These are phyloP conservation scores for Muraenolepis orangiensis DNA, from an alignment of 2,797 vertebrate genomes.

Conservation along the genomic window DNA sequence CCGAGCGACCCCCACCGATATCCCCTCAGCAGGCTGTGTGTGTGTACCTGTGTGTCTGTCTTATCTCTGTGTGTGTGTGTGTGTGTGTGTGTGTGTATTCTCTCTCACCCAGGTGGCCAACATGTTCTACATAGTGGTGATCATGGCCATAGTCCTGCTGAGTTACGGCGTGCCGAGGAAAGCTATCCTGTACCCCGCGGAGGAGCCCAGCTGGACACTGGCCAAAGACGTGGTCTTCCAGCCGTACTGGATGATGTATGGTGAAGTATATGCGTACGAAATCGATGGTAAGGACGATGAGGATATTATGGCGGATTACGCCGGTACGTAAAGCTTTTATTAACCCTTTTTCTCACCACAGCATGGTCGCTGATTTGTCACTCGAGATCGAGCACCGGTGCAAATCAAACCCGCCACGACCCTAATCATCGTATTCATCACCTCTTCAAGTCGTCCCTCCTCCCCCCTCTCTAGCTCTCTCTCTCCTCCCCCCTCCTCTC, in stretches of 20 bases:
- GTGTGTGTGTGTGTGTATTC: neutral
- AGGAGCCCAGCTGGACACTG: constrained; percentile 88
- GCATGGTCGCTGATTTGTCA: constrained; percentile 49
- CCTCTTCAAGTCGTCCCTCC: neutral
- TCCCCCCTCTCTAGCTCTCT: neutral
- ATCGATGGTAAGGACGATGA: constrained; percentile 87
- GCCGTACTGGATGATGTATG: constrained; percentile 99
- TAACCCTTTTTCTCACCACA: constrained; percentile 24
- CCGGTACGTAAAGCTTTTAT: constrained; percentile 43
- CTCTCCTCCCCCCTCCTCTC: constrained; percentile 13
- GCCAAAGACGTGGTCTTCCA: constrained; percentile 96
- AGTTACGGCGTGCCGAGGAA: constrained; percentile 96
- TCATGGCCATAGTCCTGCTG: constrained; percentile 94
- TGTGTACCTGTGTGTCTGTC: neutral
- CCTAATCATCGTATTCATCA: constrained; percentile 21
- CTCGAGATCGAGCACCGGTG: constrained; percentile 31
- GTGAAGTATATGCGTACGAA: constrained; percentile 99
- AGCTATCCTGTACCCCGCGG: constrained; percentile 90
- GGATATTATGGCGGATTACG: constrained; percentile 42
- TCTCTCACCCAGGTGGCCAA: constrained; percentile 86
- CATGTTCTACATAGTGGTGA: constrained; percentile 99
- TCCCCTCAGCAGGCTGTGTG: too few species aligned
- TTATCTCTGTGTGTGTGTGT: neutral
- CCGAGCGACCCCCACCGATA: too few species aligned
- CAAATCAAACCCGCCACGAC: constrained; percentile 45